A percentile compares a stretch with the other conserved stretches of the same genome.
phyloP scores from a whole-genome alignment of 2,113 vertebrate genomes.

The Oreotrochilus melanogaster region DNA sequence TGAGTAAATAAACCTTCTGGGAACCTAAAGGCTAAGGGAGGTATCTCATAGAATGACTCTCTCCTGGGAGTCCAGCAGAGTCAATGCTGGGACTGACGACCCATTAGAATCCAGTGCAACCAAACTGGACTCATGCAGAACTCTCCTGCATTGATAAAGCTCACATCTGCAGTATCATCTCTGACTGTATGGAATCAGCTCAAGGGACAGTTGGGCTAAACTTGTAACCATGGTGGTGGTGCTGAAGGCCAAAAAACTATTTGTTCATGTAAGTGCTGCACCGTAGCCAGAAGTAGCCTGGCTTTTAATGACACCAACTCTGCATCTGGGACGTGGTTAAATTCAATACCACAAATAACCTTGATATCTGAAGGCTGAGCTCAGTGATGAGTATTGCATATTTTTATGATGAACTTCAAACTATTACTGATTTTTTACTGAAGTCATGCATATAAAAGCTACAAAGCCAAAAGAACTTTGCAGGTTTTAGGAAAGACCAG shows the following conservation, averaged over 20 bases:
- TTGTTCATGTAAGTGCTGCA: background rate
- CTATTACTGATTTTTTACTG: background rate
- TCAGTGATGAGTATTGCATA: background rate
- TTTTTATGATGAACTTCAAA: background rate
- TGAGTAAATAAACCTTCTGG: background rate
- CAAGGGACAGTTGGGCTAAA: background rate
- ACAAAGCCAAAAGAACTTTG: background rate
- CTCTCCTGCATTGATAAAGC: background rate
- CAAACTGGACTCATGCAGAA: background rate
- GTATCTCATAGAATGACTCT: background rate
- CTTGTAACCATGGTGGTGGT: rapidly evolving
- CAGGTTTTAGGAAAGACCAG: background rate
- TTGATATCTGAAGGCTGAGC: background rate
- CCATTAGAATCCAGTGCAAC: background rate
- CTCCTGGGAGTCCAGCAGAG: background rate
- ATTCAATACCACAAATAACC: background rate
- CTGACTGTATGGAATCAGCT: background rate
- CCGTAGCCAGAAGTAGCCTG: background rate
- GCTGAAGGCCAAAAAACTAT: background rate
- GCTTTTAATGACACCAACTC: background rate
- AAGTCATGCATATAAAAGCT: background rate
- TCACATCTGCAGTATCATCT: background rate
- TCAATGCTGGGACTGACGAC: background rate
- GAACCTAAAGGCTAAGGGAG: background rate
- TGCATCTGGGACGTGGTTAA: background rate